Base-by-base conservation (phyloP, 2,113 vertebrate genomes). In the Numenius arquata region DNA sequence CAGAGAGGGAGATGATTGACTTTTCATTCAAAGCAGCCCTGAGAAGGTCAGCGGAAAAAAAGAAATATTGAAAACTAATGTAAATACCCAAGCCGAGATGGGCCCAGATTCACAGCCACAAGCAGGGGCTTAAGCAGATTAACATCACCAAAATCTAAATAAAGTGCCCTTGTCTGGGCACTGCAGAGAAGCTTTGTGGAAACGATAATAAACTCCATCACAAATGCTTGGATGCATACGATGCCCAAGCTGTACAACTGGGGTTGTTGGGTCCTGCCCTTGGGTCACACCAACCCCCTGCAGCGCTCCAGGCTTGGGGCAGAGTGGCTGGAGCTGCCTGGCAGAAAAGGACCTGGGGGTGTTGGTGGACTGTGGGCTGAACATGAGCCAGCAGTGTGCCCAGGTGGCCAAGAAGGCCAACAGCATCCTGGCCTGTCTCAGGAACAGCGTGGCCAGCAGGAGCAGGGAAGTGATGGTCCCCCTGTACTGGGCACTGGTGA, bases 171-270 rank as follows among this genome's bases (percentile, higher is more conserved):
- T 40, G 18, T 66, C 38, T 4, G 1, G 45, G 71, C 36, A 38
- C 29, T 0, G 1, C 36, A 40, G 56, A 56, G 27, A 2, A 55
- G 70, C 29, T 58, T 70, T 10, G 1, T 4, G 1, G 43, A 71
- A 92, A 53, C 0, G 0, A 4, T 6, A 40, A 81, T 11, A 25
- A 95, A 52, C n/a, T 55, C 40, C 53, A 55, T 1, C n/a, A 38
- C 2, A 2, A 80, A 63, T 0, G 0, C n/a, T 11, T 62, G 38
- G 41, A 45, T 7, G 13, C 16, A 26, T 17, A 9, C 1, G 8
- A 45, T 70, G 63, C 29, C 59, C 5, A 1, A 78, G 65, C 12
- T 36, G 7, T 18, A 7, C 58, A 70, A 13, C 13, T 12, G 47
- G 47, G 47, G 21, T 48, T 23, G 47, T 23, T 5, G 47, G 47